Base-by-base conservation (phyloP, 2,113 vertebrate genomes). In the Proteles cristata region DNA sequence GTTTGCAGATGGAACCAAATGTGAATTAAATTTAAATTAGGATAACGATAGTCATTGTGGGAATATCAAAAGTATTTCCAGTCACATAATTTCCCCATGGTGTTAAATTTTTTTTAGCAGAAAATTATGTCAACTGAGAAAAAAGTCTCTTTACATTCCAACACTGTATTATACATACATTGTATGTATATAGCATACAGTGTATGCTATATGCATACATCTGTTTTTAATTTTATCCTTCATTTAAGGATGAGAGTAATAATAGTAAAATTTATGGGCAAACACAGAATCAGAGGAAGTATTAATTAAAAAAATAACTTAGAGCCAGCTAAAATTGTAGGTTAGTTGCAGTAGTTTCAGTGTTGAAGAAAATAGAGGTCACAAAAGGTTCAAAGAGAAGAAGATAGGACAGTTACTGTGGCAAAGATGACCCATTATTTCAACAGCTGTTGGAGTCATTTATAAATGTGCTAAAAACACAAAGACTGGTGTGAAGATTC, bases 1-100 rank as follows among this genome's bases (percentile, higher is more conserved):
- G 26, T 71, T 93, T 94, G 48, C 53, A 84, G 31, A 84, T 53
- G 65, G 35, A 88, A 11, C 77, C 79, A 85, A 31, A 77, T 61
- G 84, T 83, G 35, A 79, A 53, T 91, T 28, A 68, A 88, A 86
- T 79, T 93, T 95, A 90, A 96, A 61, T 95, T 89, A 90, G n/a
- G 11, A 58, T 94, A 1, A 71, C 94, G 21, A 81, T 71, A 55
- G 10, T 71, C 93, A 71, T 76, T 91, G 6, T n/a, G 19, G 19
- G 17, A 93, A 61, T 33, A 50, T 4, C 23, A 73, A 17, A 74
- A 74, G 3, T 16, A 87, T 93, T 76, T 79, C 50, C 23, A 61
- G 26, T 23, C 79, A 66, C 6, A 68, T 50, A 16, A 28, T 68
- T 83, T 94, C 53, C 71, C 61, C 48, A 50, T 48, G 25, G 16